Base-by-base conservation (phyloP, 2,888 invertebrate species). In the Zygothrica quintamaculata region DNA sequence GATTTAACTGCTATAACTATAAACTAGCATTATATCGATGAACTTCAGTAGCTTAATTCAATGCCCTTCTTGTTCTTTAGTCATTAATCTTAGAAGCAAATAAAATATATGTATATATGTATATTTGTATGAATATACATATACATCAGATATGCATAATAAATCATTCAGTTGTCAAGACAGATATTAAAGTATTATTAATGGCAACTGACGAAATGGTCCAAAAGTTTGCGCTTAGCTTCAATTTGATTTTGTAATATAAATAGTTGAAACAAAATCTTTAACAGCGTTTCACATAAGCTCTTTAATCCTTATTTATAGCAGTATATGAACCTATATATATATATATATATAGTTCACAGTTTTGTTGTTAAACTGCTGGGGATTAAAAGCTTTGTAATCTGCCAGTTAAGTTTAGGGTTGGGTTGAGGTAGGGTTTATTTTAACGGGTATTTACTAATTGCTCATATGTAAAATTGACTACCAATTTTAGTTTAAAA, bases 161-260 rank as follows among this genome's bases (percentile, higher is more conserved):
- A 61, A 72, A 70, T 70, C 72, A 53, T 53, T 34, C 62, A 47
- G 50, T 53, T 72, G 73, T 53, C 70, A 66, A 31, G 44, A 44
- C 11, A 16, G 36, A 72, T 51, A 61, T 47, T 70, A 44, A 53
- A 61, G 39, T 36, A 66, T 55, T 53, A 55, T 57, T 50, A 57
- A 61, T 62, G 26, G 39, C 29, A 46, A 25, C 37, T 50, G 42
- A 33, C 42, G 11, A 50, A 57, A 48, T 56, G 61, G 7, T 48
- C 31, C 26, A 29, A 9, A 15, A 15, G 7, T n/a, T n/a, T n/a
- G n/a, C n/a, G n/a, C 36, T 25, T 25, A 50, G 12, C 48, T 36
- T 26, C 13, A 40, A 50, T 37, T 34, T 34, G 56, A 9, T 31
- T 29, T 8, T 15, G 15, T 26, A 25, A 15, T 26, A 31, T 37